Percentiles rank a stretch among this genome's conserved stretches.
phyloP scores from a whole-genome alignment of 2,113 vertebrate species.

The Mixornis gularis region DNA sequence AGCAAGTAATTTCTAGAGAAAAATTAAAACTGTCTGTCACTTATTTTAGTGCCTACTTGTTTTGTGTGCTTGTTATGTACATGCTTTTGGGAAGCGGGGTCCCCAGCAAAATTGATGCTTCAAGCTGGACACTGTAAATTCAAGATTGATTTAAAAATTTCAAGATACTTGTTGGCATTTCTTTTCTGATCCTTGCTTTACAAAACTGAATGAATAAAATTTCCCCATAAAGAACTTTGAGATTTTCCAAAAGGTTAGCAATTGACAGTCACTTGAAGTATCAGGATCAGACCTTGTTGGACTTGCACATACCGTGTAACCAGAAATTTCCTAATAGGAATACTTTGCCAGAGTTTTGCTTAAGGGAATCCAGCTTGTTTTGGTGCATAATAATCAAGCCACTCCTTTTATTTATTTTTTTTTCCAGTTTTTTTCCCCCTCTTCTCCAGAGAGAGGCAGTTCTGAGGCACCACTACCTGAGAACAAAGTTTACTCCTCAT shows the following conservation, averaged over 20 bases:
- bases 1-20: constrained; percentile 43
- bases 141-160: not conserved
- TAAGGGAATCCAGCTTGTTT: not conserved
- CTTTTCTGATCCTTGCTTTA: not conserved
- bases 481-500: not conserved
- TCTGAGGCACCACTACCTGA: not conserved
- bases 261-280: not conserved
- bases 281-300: not conserved
- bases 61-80: not conserved
- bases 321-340: not conserved
- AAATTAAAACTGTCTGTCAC: constrained; percentile 42
- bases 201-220: not conserved
- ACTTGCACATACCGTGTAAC: not conserved
- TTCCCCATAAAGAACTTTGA: not conserved
- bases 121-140: not conserved
- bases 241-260: not conserved
- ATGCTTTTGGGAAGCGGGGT: not conserved
- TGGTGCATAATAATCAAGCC: not conserved
- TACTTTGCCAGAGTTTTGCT: not conserved
- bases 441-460: not conserved
- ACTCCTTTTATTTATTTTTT: no score
- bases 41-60: constrained; percentile 6
- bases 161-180: not conserved
- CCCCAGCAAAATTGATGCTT: not conserved
- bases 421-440: not conserved